A percentile compares a stretch with the other conserved stretches of the same genome.
Conservation (phyloP, 2,113 vertebrate genomes). For the Pseudolaguvia tuberculata region DNA sequence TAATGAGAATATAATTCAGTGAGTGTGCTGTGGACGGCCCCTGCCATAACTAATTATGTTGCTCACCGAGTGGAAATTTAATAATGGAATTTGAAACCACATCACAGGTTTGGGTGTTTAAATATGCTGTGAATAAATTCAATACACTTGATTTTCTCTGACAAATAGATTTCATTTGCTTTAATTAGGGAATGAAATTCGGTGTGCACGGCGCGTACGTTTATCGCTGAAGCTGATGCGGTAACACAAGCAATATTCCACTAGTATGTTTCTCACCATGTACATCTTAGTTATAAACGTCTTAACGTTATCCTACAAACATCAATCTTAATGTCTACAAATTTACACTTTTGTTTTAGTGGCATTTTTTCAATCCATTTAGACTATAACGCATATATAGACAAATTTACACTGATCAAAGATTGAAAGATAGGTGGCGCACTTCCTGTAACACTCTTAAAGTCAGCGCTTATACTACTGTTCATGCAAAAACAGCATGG, state of each 20-base stretch:
- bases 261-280: too few species aligned
- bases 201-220: neutral
- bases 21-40: conserved; percentile 9
- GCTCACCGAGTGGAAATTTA: conserved; percentile 30
- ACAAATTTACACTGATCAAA: too few species aligned
- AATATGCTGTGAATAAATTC: conserved; percentile 33
- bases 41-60: conserved; percentile 32
- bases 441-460: neutral
- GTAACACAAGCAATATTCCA: too few species aligned
- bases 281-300: too few species aligned
- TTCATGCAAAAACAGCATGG: neutral
- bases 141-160: conserved; percentile 37
- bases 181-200: conserved; percentile 18
- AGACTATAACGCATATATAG: too few species aligned
- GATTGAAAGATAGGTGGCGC: too few species aligned
- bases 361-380: neutral
- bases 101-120: conserved; percentile 37
- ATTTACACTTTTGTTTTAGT: neutral
- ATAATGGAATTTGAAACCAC: conserved; percentile 32
- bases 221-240: neutral
- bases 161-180: conserved; percentile 37
- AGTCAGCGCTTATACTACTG: neutral
- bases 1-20: conserved; percentile 34
- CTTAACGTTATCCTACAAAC: too few species aligned
- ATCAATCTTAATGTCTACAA: neutral